Evolutionary conservation across 1,140 invertebrate genomes (phyloP), one percentile per base, ranked within the genome.

Genomic region (Antheraea pernyi): DNA sequence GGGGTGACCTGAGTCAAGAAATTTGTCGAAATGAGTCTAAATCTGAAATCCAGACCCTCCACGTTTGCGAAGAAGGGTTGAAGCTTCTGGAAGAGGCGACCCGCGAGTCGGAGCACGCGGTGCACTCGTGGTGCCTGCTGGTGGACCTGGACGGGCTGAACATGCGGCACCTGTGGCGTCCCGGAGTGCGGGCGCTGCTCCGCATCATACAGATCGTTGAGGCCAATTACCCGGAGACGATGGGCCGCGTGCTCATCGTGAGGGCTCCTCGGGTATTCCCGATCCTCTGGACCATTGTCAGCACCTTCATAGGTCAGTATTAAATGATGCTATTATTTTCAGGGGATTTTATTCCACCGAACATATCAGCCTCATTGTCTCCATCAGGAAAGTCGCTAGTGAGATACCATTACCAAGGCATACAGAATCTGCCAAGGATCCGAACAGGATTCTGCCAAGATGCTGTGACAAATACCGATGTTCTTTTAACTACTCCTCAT

Each of bases 261-360:
- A 93, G 97, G 74, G 97, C 97, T 37, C 98, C 98, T 0, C 94
- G 98, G 73, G 98, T 99, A 60, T 99, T 99, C 86, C 98, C 98
- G 0, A 98, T 99, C 70, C 93, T 99, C n/a, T 99, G 98, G 98
- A 99, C 98, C 0, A 94, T 99, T 61, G 97, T 99, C 66, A 97
- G 97, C 83, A 98, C 98, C n/a, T 99, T 99, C 88, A 99, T 99
- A 80, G 83, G 88, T 85, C 42, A 68, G 58, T 78, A 48, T 30
- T 4, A 4, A 30, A 30, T 30, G 22, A 30, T 30, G 22, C 22
- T 30, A 30, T 30, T 30, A 4, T 30, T 30, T 30, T 30, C n/a
- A 30, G 4, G 22, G 4, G 4, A 30, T 30, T 30, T 30, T 30
- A 30, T 30, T 30, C 4, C 22, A 30, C 22, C 22, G 22, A 2